A percentile compares a stretch with the other conserved stretches of the same genome.
These are phyloP conservation scores for Electrona antarctica DNA, from an alignment of 2,113 vertebrate species.

Conservation along the genomic window DNA sequence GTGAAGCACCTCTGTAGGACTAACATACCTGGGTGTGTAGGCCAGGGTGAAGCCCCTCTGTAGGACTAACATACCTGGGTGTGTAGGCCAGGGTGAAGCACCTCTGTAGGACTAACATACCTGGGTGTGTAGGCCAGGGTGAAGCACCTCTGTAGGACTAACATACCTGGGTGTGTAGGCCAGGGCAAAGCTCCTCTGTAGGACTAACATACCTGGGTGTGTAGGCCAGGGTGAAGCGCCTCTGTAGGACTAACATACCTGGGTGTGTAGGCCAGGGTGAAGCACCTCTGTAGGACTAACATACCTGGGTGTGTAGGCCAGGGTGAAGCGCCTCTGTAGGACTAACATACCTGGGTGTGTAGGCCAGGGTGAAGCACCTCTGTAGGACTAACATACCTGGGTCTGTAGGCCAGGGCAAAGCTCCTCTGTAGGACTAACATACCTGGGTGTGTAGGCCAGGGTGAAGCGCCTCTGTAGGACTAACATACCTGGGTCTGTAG, in stretches of 20 bases:
- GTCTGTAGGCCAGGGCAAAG: slow-evolving; percentile 92
- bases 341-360: slow-evolving; percentile 37
- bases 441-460: too few species aligned
- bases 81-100: too few species aligned
- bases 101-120: too few species aligned
- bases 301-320: slow-evolving; percentile 88
- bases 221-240: slow-evolving; percentile 93
- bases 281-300: too few species aligned
- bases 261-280: too few species aligned
- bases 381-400: too few species aligned
- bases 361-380: too few species aligned
- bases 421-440: slow-evolving; percentile 83
- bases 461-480: too few species aligned
- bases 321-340: slow-evolving; percentile 90
- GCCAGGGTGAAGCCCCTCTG: slow-evolving; percentile 94
- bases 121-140: slow-evolving; percentile 90
- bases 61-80: slow-evolving; percentile 59
- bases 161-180: too few species aligned
- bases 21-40: slow-evolving; percentile 85
- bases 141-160: slow-evolving; percentile 88
- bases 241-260: slow-evolving; percentile 76
- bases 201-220: slow-evolving; percentile 84
- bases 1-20: too few species aligned
- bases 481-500: slow-evolving; percentile 85
- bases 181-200: too few species aligned